Base-by-base conservation (phyloP, 2,113 vertebrate genomes). In the Cyanocitta stelleri region DNA sequence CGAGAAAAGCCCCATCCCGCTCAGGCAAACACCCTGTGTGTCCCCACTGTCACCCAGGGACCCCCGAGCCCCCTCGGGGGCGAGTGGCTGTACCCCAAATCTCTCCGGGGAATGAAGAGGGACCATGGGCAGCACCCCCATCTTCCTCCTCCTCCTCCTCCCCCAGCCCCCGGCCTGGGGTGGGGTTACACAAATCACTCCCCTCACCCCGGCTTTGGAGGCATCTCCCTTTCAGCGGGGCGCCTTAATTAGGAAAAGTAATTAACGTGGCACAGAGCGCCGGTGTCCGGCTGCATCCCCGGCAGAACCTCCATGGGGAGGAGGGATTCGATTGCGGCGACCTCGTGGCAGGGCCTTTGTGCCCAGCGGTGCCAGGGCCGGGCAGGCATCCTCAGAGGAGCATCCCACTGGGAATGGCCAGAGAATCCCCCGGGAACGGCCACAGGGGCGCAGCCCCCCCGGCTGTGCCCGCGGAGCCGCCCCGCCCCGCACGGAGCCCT, bases 1-100 rank as follows among this genome's bases (percentile, higher is more conserved):
- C 94, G 32, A 62, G 91, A 92, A 97, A 97, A 97, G 95, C 91
- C 67, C 95, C 92, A 89, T 95, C 89, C 90, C 14, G 2, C 74
- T 51, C 92, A 24, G 44, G 44, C 59, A 61, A 87, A 72, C 89
- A 37, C 51, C n/a, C 13, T 30, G 67, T 0, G 88, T 68, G 54
- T 48, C 95, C 93, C 69, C 91, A 41, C 1, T 13, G 7, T 15
- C 91, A 73, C 64, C 69, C 78, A 62, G 51, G 29, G 54, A 15
- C 30, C 64, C 71, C 79, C 27, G 9, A 44, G 10, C 4, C 32
- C 19, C n/a, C 48, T 37, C 9, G 6, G 26, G 22, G 12, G 33
- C 10, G 16, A 9, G 46, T 7, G 3, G 5, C 56, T 16, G 39
- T 49, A 21, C 69, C 78, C 58, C 11, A 0, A 29, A 73, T 32